A percentile compares a stretch with the other conserved stretches of the same genome.
These are phyloP conservation scores for Synergus japonicus DNA, from an alignment of 2,888 invertebrate genomes.

Conservation along the genomic window DNA sequence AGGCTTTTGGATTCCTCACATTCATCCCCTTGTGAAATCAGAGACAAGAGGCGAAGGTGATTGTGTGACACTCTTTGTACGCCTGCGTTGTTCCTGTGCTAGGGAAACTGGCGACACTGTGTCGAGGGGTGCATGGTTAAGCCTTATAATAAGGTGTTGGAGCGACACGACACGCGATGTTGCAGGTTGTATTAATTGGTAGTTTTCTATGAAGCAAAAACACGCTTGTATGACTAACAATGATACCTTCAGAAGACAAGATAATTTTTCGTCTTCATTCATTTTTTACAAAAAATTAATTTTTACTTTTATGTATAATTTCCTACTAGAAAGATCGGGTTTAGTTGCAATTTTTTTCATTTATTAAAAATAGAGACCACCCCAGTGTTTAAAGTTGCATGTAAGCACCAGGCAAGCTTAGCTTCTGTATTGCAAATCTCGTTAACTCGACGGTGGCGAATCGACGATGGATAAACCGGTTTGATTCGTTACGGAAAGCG, in stretches of 20 bases:
- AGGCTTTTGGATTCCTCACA: conserved; percentile 11
- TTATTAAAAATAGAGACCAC: not conserved
- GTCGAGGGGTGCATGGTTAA: conserved; percentile 32
- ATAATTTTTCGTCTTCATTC: not conserved
- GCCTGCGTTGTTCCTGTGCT: conserved; percentile 12
- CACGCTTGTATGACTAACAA: not conserved
- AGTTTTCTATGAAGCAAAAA: not conserved
- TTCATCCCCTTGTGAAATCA: conserved; percentile 23
- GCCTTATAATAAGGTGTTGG: conserved; percentile 35
- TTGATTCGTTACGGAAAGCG: conserved; percentile 48
- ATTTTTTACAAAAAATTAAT: not conserved
- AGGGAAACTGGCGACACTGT: conserved; percentile 25
- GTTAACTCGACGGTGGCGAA: conserved; percentile 40
- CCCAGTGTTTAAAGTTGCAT: not conserved
- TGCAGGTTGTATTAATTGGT: conserved; percentile 31
- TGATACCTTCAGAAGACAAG: not conserved
- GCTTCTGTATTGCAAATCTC: conserved; percentile 35
- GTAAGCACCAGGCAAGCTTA: not conserved
- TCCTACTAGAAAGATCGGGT: too few relatives aligned
- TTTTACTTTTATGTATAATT: not conserved
- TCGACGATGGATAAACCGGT: conserved; percentile 64
- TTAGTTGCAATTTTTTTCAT: not conserved
- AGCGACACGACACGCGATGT: conserved; percentile 23
- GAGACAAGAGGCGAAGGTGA: conserved; percentile 31
- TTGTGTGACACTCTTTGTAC: conserved; percentile 28